Evolutionary conservation across 1,140 invertebrate genomes (phyloP).

Genomic region (Zelostemma sp.): DNA sequence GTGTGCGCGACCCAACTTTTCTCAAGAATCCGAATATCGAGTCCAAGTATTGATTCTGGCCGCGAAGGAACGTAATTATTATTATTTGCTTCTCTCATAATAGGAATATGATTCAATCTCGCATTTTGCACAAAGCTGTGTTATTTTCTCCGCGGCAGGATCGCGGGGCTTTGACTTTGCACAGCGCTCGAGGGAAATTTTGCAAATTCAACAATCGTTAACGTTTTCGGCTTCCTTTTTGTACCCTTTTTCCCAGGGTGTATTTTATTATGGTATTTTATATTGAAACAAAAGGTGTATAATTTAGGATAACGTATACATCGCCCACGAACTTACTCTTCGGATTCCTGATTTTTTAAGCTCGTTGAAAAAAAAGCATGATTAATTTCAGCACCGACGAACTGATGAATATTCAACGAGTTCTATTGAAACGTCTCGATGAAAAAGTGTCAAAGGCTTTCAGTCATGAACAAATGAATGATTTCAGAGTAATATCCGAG

Average conservation of each 20-base stretch:
- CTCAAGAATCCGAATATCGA: slow-evolving; percentile 22
- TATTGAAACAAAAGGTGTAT: no score
- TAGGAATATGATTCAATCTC: slow-evolving; percentile 11
- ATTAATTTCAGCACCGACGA: no score
- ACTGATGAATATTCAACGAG: slow-evolving; percentile 36
- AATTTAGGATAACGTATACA: no score
- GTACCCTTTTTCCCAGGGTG: no score
- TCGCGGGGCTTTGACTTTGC: no score
- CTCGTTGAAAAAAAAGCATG: slow-evolving; percentile 17
- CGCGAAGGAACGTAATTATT: slow-evolving; percentile 28
- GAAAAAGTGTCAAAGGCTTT: slow-evolving; percentile 1
- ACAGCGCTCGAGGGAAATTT: background rate
- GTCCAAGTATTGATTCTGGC: slow-evolving; percentile 22
- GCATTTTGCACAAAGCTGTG: background rate
- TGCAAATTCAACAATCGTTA: no score
- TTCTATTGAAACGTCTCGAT: slow-evolving; percentile 21
- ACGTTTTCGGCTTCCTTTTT: no score
- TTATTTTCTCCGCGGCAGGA: slow-evolving; percentile 1
- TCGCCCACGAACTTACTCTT: no score
- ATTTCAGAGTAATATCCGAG: slow-evolving; percentile 25
- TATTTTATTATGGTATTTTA: no score
- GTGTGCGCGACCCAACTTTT: slow-evolving; percentile 15
- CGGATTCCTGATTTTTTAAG: no score
- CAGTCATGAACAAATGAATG: slow-evolving; percentile 29
- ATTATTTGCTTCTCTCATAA: slow-evolving; percentile 20